Evolutionary conservation across 2,113 vertebrate genomes (phyloP).

Genomic region (Strix uralensis): DNA sequence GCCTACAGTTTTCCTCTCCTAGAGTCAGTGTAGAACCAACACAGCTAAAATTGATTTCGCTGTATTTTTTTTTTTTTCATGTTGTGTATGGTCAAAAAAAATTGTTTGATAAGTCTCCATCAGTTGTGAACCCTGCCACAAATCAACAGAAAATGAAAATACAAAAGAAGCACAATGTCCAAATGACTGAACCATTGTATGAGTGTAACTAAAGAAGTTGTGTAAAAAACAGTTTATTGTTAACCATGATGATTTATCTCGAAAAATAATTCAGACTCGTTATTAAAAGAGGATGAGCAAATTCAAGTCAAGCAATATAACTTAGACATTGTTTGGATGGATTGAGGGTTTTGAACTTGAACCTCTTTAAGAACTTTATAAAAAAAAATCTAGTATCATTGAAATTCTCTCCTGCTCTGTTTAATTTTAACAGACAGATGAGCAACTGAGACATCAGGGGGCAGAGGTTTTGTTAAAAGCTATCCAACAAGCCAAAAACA

Average conservation of each 20-base stretch:
- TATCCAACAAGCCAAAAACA: neutral
- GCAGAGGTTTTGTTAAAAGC: neutral
- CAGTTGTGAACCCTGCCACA: neutral
- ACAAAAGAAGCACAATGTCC: neutral
- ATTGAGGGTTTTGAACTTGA: neutral
- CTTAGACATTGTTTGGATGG: neutral
- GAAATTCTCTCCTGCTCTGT: neutral
- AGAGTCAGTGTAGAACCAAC: neutral
- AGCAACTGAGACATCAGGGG: neutral
- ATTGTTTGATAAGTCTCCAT: neutral
- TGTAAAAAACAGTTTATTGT: neutral
- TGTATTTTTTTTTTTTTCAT: fast-evolving
- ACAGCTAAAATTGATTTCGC: neutral
- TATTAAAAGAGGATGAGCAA: neutral
- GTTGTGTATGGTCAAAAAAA: neutral
- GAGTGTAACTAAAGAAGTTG: neutral
- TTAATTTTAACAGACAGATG: neutral
- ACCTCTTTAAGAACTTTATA: neutral
- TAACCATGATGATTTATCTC: neutral
- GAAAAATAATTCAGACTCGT: neutral
- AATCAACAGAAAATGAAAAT: neutral
- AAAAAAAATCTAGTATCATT: neutral
- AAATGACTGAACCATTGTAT: neutral
- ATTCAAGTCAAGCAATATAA: neutral
- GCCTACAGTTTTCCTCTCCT: neutral